Evolutionary conservation across 2,113 vertebrate genomes (phyloP).

Genomic region (Lamprologus tigripictilis): DNA sequence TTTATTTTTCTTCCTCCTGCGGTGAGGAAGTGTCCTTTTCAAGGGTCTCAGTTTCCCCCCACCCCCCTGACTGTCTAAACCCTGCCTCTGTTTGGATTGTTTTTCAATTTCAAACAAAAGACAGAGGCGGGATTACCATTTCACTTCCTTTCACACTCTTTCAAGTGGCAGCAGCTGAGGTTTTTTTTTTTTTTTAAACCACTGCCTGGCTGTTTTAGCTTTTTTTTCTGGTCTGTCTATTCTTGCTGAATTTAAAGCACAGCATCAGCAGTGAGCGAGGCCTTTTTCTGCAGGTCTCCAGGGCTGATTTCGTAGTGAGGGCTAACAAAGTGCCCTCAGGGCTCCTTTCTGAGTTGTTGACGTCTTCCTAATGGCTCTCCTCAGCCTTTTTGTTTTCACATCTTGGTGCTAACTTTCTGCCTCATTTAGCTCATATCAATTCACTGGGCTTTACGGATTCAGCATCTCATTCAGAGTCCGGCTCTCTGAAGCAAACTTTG

Average conservation of each 20-base stretch:
- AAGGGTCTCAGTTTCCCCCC: slow-evolving; percentile 69
- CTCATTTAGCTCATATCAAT: slow-evolving; percentile 72
- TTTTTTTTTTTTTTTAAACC: slow-evolving; percentile 17
- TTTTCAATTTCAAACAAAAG: slow-evolving; percentile 74
- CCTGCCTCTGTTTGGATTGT: slow-evolving; percentile 73
- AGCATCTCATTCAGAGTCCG: slow-evolving; percentile 44
- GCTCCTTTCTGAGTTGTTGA: slow-evolving; percentile 62
- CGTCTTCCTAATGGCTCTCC: slow-evolving; percentile 66
- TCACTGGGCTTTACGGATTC: slow-evolving; percentile 43
- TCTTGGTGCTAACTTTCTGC: slow-evolving; percentile 66
- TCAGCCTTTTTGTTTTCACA: slow-evolving; percentile 63
- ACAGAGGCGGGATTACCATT: slow-evolving; percentile 67
- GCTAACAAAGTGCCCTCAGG: slow-evolving; percentile 58
- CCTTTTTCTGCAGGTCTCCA: slow-evolving; percentile 16
- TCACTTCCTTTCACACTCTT: slow-evolving; percentile 68
- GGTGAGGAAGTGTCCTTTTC: slow-evolving; percentile 79
- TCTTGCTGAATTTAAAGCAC: slow-evolving; percentile 25
- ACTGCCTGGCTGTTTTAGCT: slow-evolving; percentile 3
- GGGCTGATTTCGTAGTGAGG: slow-evolving; percentile 27
- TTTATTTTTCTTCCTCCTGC: slow-evolving; percentile 78
- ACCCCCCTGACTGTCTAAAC: slow-evolving; percentile 52
- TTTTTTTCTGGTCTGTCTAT: not conserved
- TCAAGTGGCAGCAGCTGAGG: slow-evolving; percentile 60
- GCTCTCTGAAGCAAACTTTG: slow-evolving; percentile 45
- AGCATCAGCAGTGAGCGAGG: slow-evolving; percentile 23